Conservation (phyloP, 2,113 vertebrate genomes). For the Hylia prasina region DNA sequence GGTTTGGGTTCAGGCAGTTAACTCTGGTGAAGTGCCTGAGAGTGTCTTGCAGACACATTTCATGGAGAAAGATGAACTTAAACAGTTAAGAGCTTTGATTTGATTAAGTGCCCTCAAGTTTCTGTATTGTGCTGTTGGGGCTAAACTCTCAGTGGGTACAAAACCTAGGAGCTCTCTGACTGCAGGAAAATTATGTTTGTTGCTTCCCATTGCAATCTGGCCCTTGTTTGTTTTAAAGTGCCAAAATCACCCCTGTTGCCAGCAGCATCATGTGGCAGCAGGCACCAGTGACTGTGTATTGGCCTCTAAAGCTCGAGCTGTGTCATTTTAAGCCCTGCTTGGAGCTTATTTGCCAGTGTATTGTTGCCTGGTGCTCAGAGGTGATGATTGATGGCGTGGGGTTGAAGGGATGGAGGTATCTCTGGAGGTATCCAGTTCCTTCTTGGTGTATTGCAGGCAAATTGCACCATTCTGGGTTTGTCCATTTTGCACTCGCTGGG, state of each 20-base stretch:
- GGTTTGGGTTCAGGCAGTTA: not conserved
- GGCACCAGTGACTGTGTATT: not conserved
- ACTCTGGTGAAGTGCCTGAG: not conserved
- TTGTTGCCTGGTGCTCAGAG: not conserved
- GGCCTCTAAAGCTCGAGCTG: not conserved
- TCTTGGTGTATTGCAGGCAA: not conserved
- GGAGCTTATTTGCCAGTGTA: not conserved
- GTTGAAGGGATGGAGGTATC: not conserved
- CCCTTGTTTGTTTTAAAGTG: not conserved
- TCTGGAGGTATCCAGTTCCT: not conserved
- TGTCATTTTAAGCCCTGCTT: not conserved
- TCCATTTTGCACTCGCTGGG: not conserved
- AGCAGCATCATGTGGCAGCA: not conserved
- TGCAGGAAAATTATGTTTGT: not conserved
- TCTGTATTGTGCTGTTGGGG: not conserved
- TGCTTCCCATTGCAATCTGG: not conserved
- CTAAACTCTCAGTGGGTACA: not conserved
- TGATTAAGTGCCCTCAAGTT: not conserved
- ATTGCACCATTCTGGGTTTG: not conserved
- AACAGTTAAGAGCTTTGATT: not conserved
- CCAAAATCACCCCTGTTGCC: not conserved
- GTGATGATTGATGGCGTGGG: not conserved
- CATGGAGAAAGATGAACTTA: not conserved
- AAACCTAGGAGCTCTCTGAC: not conserved
- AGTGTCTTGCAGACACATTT: constrained; percentile 22